These are phyloP conservation scores for Chrysochloris asiatica DNA, from an alignment of 2,113 vertebrate genomes.

Conservation along the genomic window DNA sequence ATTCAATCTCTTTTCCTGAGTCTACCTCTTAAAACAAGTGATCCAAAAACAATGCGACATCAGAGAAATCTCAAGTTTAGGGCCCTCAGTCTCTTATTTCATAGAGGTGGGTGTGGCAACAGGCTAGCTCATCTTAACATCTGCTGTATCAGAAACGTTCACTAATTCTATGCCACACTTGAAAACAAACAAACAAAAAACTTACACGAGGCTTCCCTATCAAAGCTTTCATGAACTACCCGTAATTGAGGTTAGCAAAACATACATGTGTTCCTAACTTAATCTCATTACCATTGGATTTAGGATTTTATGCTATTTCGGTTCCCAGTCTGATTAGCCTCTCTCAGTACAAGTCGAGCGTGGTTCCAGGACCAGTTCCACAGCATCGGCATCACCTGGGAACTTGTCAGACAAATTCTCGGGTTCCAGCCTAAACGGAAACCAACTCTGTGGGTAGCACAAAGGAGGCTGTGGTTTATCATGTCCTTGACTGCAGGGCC, in stretches of 20 bases:
- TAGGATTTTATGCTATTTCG: not conserved
- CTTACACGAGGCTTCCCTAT: not conserved
- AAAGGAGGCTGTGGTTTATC: too few relatives aligned
- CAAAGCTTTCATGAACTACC: slow-evolving; percentile 5
- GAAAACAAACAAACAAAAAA: not conserved
- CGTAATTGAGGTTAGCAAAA: slow-evolving; percentile 35
- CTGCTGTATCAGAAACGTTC: not conserved
- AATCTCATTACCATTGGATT: slow-evolving; percentile 34
- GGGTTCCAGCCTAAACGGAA: not conserved
- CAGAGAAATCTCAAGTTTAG: too few relatives aligned
- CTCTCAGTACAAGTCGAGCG: not conserved
- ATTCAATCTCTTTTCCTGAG: not conserved
- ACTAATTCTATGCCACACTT: slow-evolving; percentile 17
- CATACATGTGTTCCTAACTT: not conserved
- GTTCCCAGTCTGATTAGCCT: not conserved
- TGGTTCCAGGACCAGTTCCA: not conserved
- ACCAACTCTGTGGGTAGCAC: too few relatives aligned
- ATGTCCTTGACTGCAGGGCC: too few relatives aligned
- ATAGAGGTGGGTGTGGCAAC: too few relatives aligned
- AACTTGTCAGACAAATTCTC: not conserved
- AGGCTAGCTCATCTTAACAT: too few relatives aligned
- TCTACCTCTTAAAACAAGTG: too few relatives aligned
- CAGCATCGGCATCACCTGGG: not conserved
- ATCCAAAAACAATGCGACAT: too few relatives aligned
- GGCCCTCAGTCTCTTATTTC: slow-evolving; percentile 1